Percentiles rank a stretch among this genome's conserved stretches.
Evolutionary conservation across 1,140 invertebrate genomes (phyloP).

Genomic region (Cyphomyrmex costatus): DNA sequence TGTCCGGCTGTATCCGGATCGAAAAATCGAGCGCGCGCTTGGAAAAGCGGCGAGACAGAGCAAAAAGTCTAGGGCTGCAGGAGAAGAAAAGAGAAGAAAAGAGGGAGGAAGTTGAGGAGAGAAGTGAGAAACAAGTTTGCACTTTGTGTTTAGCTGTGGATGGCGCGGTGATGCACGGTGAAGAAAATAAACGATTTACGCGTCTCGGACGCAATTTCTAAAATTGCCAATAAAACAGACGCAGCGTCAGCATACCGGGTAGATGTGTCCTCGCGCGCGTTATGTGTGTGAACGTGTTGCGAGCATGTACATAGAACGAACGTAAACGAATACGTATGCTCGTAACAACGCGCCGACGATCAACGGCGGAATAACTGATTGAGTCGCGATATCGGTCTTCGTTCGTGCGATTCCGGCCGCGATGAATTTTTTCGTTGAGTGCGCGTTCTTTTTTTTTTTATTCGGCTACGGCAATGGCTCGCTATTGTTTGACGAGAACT

Average conservation of each 20-base stretch:
- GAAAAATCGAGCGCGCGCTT: constrained; percentile 40
- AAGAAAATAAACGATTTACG: constrained; percentile 73
- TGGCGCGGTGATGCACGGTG: constrained; percentile 25
- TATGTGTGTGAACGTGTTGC: too few species aligned
- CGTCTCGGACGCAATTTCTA: constrained; percentile 73
- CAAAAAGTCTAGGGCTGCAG: constrained; percentile 6
- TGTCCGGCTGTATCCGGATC: constrained; percentile 43
- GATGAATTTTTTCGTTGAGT: constrained; percentile 52
- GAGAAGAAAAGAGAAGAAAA: not conserved
- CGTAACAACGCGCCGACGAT: constrained; percentile 69
- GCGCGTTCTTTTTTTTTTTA: constrained; percentile 25
- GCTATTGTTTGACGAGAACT: constrained; percentile 48
- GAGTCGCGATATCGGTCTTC: constrained; percentile 59
- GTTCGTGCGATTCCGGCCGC: constrained; percentile 36
- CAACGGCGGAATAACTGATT: constrained; percentile 72
- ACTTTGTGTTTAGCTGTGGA: constrained; percentile 50
- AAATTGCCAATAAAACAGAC: constrained; percentile 79
- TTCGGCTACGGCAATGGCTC: constrained; percentile 19
- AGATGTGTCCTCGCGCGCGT: constrained; percentile 42
- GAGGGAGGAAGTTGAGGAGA: constrained; percentile 4
- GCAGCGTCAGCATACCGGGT: constrained; percentile 60
- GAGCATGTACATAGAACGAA: constrained; percentile 32
- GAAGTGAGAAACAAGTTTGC: constrained; percentile 32
- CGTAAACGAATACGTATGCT: constrained; percentile 43
- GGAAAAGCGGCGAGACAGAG: not conserved